A percentile compares a stretch with the other conserved stretches of the same genome.
Evolutionary conservation across 2,888 invertebrate species (phyloP).

Genomic region (Sarcophaga carnaria): DNA sequence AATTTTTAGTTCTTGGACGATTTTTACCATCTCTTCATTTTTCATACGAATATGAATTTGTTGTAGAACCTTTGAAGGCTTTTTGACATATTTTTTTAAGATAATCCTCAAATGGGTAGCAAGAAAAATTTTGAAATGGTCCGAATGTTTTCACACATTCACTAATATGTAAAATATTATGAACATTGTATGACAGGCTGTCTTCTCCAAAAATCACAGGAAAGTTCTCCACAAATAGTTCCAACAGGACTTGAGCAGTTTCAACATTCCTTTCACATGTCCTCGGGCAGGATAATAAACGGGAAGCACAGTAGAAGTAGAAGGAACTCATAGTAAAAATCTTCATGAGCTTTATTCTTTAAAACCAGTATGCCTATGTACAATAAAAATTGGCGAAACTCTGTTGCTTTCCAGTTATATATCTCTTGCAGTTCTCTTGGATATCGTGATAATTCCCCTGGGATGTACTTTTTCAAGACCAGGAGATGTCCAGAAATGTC

Average conservation of each 20-base stretch:
- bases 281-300: constrained; percentile 41
- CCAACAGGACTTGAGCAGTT: constrained; percentile 28
- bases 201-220: constrained; percentile 55
- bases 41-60: constrained; percentile 37
- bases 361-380: constrained; percentile 45
- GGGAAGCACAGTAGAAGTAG: constrained; percentile 43
- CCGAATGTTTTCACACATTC: constrained; percentile 38
- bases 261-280: constrained; percentile 44
- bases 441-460: constrained; percentile 16
- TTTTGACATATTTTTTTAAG: constrained; percentile 49
- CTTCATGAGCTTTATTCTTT: constrained; percentile 23
- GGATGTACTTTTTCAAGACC: constrained; percentile 16
- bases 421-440: constrained; percentile 40
- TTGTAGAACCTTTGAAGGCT: constrained; percentile 50
- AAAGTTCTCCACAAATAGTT: constrained; percentile 53
- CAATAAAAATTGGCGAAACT: constrained; percentile 52
- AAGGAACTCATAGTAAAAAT: constrained; percentile 35
- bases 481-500: constrained; percentile 17
- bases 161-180: constrained; percentile 37
- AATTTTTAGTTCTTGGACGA: background rate
- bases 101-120: constrained; percentile 55
- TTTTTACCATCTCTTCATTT: constrained; percentile 16
- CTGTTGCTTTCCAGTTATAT: constrained; percentile 51
- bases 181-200: constrained; percentile 51
- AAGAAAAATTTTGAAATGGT: constrained; percentile 39